A percentile compares a stretch with the other conserved stretches of the same genome.
phyloP scores from a whole-genome alignment of 2,888 invertebrate genomes.

The Cremastinae sp. region DNA sequence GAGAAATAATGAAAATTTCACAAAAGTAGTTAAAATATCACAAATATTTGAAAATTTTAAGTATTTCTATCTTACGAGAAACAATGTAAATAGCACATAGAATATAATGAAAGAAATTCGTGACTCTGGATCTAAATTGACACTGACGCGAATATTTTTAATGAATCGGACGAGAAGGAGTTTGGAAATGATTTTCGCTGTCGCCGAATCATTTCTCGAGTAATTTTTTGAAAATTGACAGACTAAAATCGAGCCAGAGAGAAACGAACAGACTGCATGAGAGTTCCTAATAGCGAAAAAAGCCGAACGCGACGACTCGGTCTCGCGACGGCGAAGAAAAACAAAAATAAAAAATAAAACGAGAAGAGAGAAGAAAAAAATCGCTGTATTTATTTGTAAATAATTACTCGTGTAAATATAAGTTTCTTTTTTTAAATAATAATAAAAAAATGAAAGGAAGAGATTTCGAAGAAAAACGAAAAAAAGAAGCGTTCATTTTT shows the following conservation, averaged over 20 bases:
- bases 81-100: too few relatives aligned
- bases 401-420: slow-evolving; percentile 52
- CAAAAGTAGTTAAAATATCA: too few relatives aligned
- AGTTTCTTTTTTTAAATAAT: too few relatives aligned
- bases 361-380: slow-evolving; percentile 47
- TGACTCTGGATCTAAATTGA: too few relatives aligned
- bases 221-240: too few relatives aligned
- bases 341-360: slow-evolving; percentile 36
- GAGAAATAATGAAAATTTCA: too few relatives aligned
- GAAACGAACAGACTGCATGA: slow-evolving; percentile 79
- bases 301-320: slow-evolving; percentile 56
- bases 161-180: neutral
- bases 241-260: slow-evolving; percentile 50
- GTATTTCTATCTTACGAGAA: too few relatives aligned
- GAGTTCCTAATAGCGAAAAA: slow-evolving; percentile 76
- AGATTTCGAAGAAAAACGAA: neutral
- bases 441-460: neutral
- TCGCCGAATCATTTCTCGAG: neutral
- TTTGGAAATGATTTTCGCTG: neutral
- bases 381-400: slow-evolving; percentile 78
- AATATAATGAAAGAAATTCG: too few relatives aligned
- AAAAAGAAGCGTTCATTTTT: slow-evolving; percentile 6
- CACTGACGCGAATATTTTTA: too few relatives aligned
- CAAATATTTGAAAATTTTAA: too few relatives aligned
- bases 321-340: slow-evolving; percentile 56